Base-by-base conservation (phyloP, 2,888 invertebrate species). In the Drosophila yooni region DNA sequence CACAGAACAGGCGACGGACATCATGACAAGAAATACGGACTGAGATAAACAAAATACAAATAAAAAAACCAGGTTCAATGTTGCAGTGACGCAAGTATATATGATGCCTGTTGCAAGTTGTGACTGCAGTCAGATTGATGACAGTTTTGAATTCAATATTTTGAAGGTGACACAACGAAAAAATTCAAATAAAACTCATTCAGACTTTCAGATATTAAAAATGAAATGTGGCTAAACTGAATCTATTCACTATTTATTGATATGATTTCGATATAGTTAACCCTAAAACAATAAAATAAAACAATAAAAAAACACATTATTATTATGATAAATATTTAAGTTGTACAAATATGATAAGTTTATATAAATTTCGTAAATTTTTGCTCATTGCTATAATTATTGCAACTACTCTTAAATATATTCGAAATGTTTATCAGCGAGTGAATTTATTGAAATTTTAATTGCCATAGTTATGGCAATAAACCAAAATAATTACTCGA, bases 51-150 rank as follows among this genome's bases (percentile, higher is more conserved):
- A 59, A 53, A 27, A 50, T 18, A 5, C 3, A 2, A 18, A 27
- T 10, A 8, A 10, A 10, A 68, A 10, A 59, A 13, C 34, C 43
- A 54, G 38, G 21, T 67, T 63, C 52, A 69, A 79, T 79, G 75
- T 59, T 64, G 63, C 59, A 65, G 79, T 79, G 75, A 64, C 61
- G 60, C 68, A 43, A 46, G 58, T 71, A 73, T 63, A 78, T 78
- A 79, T 78, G 76, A 68, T 60, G 65, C 63, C 57, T 57, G 62
- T 15, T 59, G 57, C 64, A 59, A 64, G 70, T 59, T 70, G 61
- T 68, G 68, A 68, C 65, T 75, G 46, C 51, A 50, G 62, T 56
- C 76, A 80, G 80, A 69, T 80, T 80, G 78, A 76, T 76, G 78
- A 71, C 76, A 78, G 68, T 60, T 80, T 53, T 59, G 10, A 62